These are phyloP conservation scores for Orthosia gothica DNA, from an alignment of 2,888 invertebrate species.

Conservation along the genomic window DNA sequence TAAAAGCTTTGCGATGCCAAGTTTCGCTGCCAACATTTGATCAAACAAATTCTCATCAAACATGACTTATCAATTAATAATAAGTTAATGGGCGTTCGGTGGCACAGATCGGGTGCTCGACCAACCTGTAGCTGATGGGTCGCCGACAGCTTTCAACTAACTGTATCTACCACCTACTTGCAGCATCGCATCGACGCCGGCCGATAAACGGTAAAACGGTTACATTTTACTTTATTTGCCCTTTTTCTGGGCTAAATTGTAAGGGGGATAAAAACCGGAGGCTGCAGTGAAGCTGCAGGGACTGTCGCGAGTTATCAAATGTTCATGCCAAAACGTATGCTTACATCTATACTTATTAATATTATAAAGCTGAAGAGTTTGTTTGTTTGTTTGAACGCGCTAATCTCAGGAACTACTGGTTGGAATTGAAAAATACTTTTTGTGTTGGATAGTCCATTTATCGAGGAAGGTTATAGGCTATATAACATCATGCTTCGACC, in stretches of 20 bases:
- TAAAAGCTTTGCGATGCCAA: not conserved
- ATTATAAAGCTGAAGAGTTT: too few relatives aligned
- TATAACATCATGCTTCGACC: too few relatives aligned
- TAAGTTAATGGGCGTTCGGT: conserved; percentile 40
- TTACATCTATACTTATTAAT: too few relatives aligned
- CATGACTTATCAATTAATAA: conserved; percentile 51
- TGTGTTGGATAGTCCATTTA: too few relatives aligned
- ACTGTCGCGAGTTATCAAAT: not conserved
- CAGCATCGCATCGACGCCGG: conserved; percentile 61
- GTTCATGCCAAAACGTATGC: too few relatives aligned
- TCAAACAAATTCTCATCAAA: conserved; percentile 13
- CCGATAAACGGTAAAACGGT: conserved; percentile 73
- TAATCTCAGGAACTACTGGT: too few relatives aligned
- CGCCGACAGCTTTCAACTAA: conserved; percentile 77
- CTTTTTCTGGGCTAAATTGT: conserved; percentile 69
- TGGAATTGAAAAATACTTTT: too few relatives aligned
- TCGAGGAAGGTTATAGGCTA: too few relatives aligned
- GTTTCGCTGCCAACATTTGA: conserved; percentile 6
- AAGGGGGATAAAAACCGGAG: not conserved
- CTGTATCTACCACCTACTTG: conserved; percentile 76
- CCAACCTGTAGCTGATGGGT: conserved; percentile 73
- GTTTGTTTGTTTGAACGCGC: too few relatives aligned
- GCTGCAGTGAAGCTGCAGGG: not conserved
- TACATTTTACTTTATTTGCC: conserved; percentile 72
- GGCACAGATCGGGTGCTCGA: conserved; percentile 65